Evolutionary conservation across 2,113 vertebrate genomes (phyloP).

Genomic region (Arvicanthis niloticus): DNA sequence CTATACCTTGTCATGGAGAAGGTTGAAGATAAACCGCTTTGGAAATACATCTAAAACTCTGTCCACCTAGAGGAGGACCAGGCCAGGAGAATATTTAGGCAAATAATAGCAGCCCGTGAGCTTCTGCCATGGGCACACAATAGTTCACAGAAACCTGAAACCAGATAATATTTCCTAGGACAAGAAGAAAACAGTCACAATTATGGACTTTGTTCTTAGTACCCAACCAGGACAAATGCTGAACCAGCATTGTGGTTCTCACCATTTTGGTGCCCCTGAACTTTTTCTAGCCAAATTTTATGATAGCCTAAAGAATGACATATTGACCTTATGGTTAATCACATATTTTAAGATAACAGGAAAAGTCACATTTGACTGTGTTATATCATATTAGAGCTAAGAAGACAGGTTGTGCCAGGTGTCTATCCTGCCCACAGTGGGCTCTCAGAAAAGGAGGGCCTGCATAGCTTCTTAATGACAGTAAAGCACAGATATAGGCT

Average conservation of each 20-base stretch:
- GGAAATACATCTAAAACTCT: rapidly evolving
- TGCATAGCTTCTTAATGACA: too few species aligned
- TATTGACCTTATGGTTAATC: background rate
- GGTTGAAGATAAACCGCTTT: background rate
- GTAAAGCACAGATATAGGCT: too few species aligned
- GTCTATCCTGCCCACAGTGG: constrained; percentile 76
- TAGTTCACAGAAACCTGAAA: background rate
- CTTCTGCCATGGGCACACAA: rapidly evolving
- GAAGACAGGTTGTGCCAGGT: constrained; percentile 84
- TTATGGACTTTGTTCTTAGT: background rate
- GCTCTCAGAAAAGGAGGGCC: too few species aligned
- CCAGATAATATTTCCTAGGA: background rate
- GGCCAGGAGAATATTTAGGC: background rate
- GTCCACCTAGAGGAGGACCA: background rate
- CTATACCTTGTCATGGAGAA: background rate
- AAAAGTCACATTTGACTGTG: background rate
- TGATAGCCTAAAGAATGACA: background rate
- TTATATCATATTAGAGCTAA: constrained; percentile 33
- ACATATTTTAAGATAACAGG: background rate
- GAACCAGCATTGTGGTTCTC: too few species aligned
- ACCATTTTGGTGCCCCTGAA: too few species aligned
- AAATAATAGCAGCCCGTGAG: background rate
- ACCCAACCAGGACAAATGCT: background rate
- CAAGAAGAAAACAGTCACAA: rapidly evolving
- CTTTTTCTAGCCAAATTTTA: background rate